A percentile compares a stretch with the other conserved stretches of the same genome.
These are phyloP conservation scores for Synanthedon formicaeformis DNA, from an alignment of 2,888 invertebrate species.

Conservation along the genomic window DNA sequence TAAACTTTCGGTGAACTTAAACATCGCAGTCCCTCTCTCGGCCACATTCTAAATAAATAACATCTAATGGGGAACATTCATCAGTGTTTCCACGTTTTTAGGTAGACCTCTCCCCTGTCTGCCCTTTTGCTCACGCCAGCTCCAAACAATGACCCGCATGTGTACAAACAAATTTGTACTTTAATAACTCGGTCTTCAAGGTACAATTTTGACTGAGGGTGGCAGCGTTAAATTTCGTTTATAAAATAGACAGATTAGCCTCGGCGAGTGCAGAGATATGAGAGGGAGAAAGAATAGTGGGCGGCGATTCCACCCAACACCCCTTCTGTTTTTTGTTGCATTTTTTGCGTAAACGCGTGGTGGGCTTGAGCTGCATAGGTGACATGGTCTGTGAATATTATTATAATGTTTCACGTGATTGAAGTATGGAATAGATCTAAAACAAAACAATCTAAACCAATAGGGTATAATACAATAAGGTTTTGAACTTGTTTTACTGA, in stretches of 20 bases:
- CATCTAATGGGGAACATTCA: conserved; percentile 72
- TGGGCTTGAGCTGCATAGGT: conserved; percentile 37
- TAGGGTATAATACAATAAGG: no score
- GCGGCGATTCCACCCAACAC: conserved; percentile 48
- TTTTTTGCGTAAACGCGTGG: conserved; percentile 55
- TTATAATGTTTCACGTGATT: no score
- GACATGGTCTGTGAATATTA: background rate
- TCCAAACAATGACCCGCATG: conserved; percentile 25
- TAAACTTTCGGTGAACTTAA: conserved; percentile 67
- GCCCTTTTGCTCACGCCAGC: conserved; percentile 45
- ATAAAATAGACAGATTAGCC: conserved; percentile 56
- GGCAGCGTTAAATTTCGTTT: conserved; percentile 46
- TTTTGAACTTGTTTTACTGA: no score
- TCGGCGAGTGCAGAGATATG: conserved; percentile 64
- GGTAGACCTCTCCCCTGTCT: conserved; percentile 62
- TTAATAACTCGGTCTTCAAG: conserved; percentile 12
- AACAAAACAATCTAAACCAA: no score
- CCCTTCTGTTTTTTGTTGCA: conserved; percentile 57
- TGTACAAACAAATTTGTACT: conserved; percentile 14
- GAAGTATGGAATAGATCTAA: no score
- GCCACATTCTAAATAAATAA: conserved; percentile 72
- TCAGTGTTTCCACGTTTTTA: conserved; percentile 70
- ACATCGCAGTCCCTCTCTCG: conserved; percentile 59
- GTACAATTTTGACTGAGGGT: conserved; percentile 15
- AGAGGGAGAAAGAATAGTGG: conserved; percentile 35